phyloP scores from a whole-genome alignment of 2,797 vertebrate species.

The Sebastes baramenuke region DNA sequence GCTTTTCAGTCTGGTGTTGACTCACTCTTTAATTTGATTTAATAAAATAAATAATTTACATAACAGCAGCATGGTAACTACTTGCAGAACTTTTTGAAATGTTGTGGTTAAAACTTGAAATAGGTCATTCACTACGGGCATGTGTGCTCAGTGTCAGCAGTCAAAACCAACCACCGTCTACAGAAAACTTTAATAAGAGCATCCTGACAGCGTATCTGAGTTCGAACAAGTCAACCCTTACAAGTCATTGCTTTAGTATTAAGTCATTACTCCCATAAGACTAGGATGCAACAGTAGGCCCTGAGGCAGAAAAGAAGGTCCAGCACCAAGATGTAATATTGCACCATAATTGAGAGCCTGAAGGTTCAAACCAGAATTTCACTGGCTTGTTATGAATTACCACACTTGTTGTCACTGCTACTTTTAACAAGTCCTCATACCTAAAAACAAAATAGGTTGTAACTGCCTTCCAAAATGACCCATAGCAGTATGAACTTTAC shows the following conservation, averaged over 20 bases:
- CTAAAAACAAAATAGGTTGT: neutral
- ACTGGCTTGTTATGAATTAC: neutral
- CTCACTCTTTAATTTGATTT: neutral
- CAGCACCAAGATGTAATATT: conserved; percentile 17
- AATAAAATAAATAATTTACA: neutral
- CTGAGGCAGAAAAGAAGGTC: conserved; percentile 15
- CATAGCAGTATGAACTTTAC: neutral
- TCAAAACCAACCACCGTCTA: neutral
- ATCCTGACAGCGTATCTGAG: neutral
- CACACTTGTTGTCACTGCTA: neutral
- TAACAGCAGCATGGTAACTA: neutral
- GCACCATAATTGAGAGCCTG: conserved; percentile 21
- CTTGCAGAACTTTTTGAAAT: neutral
- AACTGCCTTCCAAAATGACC: neutral
- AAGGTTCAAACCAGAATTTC: neutral
- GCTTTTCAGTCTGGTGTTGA: neutral
- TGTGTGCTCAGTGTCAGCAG: neutral
- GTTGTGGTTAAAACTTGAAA: conserved; percentile 3
- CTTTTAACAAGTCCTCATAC: neutral
- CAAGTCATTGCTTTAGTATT: conserved; percentile 44
- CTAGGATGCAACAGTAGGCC: neutral
- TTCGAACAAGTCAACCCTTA: conserved; percentile 8
- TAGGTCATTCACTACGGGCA: neutral
- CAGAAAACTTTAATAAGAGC: conserved; percentile 18
- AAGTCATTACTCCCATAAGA: conserved; percentile 50